phyloP scores from a whole-genome alignment of 1,140 invertebrate genomes.

The Metopolophium dirhodum region DNA sequence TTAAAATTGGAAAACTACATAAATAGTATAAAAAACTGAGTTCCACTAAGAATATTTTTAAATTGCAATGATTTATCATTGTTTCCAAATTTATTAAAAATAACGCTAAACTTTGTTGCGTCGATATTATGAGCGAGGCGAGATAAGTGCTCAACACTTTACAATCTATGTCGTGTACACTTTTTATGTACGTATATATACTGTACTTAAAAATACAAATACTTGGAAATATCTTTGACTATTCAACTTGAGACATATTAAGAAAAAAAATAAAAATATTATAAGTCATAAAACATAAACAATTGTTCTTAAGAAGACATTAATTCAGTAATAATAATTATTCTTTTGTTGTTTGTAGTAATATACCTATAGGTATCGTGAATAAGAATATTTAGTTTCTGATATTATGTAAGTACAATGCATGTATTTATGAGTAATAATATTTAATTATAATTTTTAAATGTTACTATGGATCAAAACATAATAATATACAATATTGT shows the following conservation, averaged over 20 bases:
- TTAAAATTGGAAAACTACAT: not conserved
- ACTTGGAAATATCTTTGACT: not conserved
- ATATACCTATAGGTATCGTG: no score
- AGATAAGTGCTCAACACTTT: not conserved
- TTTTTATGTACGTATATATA: not conserved
- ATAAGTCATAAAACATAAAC: not conserved
- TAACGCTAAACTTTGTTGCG: not conserved
- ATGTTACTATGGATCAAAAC: no score
- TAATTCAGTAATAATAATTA: not conserved
- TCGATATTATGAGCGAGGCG: not conserved
- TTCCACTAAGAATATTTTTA: slow-evolving; percentile 2
- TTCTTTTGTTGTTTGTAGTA: no score
- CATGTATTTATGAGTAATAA: no score
- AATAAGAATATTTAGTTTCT: no score
- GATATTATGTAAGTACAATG: no score
- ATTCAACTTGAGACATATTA: not conserved
- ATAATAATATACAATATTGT: no score
- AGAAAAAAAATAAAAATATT: not conserved
- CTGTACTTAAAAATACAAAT: not conserved
- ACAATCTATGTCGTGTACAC: not conserved
- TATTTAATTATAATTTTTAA: no score
- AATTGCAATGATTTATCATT: slow-evolving; percentile 7
- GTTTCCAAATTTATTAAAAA: not conserved
- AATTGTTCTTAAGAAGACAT: no score
- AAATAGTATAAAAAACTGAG: not conserved